Base-by-base conservation (phyloP, 2,888 invertebrate species). In the Heteropelma amictum region DNA sequence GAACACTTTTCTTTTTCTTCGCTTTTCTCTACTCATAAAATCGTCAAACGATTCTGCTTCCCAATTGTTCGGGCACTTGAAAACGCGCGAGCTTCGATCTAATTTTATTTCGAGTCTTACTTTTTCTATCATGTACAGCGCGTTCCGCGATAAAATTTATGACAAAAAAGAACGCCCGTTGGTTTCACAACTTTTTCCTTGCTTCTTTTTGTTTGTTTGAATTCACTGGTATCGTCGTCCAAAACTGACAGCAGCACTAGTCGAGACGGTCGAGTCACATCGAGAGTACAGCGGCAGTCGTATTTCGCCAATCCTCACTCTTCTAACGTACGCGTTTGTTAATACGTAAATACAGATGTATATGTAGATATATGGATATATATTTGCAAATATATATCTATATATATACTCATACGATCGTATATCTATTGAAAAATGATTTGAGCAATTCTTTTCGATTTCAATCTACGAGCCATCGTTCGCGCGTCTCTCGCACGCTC, bases 221-320 rank as follows among this genome's bases (percentile, higher is more conserved):
- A 40, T 51, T 28, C 61, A 54, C 67, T 67, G 51, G 64, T 26
- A 33, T 61, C 51, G 63, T 68, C 73, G 70, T 69, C 78, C 74
- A 71, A 56, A 73, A 73, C 54, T 68, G 72, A 73, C 72, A 68
- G 67, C 67, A 68, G 67, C 61, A 67, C 72, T 67, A 30, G 38
- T 67, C 67, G 54, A 42, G 35, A n/a, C n/a, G 49, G 65, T 60
- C 49, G 73, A 72, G 58, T 77, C 69, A 70, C 77, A 76, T 75
- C 51, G 54, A 77, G 54, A 42, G 45, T n/a, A n/a, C 63, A 49
- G 63, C 64, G 35, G 58, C 74, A 47, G 70, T 42, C 54, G 61
- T 19, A 35, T 64, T 63, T 54, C 8, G 35, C 63, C 38, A 38
- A 40, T 56, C 56, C 56, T 54, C 65, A 28, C n/a, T n/a, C n/a